A percentile compares a stretch with the other conserved stretches of the same genome.
Evolutionary conservation across 2,113 vertebrate genomes (phyloP).

Genomic region (Myiozetetes cayanensis): DNA sequence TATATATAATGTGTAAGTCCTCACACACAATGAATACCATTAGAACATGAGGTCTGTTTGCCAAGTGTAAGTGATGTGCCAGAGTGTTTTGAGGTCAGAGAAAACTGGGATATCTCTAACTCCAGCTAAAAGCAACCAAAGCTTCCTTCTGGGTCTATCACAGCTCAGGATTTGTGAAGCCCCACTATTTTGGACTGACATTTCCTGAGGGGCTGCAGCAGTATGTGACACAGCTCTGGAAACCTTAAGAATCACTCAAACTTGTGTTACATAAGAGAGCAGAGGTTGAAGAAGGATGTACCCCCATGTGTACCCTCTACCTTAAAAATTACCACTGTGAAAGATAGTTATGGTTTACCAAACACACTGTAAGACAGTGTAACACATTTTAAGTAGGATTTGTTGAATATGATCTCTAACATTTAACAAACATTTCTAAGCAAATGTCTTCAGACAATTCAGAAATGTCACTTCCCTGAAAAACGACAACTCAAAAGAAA

Average conservation of each 20-base stretch:
- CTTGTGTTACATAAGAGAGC: not conserved
- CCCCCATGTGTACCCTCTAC: rapidly evolving
- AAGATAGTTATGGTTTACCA: not conserved
- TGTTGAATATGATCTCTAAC: not conserved
- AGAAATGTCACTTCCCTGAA: not conserved
- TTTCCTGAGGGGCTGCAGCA: not conserved
- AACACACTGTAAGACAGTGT: not conserved
- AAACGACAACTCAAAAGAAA: not conserved
- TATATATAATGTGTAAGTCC: not conserved
- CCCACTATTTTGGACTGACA: not conserved
- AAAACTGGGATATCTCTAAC: not conserved
- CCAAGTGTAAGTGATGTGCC: not conserved
- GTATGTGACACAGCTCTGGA: rapidly evolving
- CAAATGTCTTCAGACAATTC: not conserved
- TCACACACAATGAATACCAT: not conserved
- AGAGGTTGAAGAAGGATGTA: not conserved
- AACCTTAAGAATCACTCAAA: not conserved
- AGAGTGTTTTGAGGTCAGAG: not conserved
- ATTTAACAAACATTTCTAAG: not conserved
- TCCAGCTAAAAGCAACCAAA: not conserved
- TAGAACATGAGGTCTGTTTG: not conserved
- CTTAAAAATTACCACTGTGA: not conserved
- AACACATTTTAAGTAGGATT: not conserved
- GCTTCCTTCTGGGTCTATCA: not conserved
- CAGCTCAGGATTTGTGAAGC: not conserved